Conservation (phyloP, 2,113 vertebrate species). For the Accipiter virgatus region DNA sequence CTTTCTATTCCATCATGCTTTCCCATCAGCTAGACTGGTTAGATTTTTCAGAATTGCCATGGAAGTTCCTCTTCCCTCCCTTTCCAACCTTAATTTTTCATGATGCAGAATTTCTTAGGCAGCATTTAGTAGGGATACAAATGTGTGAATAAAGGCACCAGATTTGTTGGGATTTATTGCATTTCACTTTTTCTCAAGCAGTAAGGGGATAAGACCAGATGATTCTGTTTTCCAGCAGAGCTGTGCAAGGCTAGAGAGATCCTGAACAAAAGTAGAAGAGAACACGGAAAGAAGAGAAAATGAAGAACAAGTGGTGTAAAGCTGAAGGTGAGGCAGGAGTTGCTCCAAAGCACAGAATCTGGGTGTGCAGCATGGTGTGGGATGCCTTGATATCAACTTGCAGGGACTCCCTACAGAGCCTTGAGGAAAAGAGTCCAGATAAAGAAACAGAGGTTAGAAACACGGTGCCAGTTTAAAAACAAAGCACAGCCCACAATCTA, state of each 20-base stretch:
- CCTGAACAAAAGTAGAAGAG: neutral
- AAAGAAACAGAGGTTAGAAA: neutral
- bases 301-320: neutral
- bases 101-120: neutral
- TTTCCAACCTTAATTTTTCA: neutral
- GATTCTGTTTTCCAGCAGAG: neutral
- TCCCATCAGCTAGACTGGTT: neutral
- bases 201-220: neutral
- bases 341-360: neutral
- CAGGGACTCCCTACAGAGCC: neutral
- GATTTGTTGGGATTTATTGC: neutral
- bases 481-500: neutral
- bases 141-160: neutral
- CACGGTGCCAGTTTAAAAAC: accelerated
- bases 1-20: neutral
- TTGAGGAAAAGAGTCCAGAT: neutral
- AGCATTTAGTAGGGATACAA: neutral
- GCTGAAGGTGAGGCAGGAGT: neutral
- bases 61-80: neutral
- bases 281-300: neutral
- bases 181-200: neutral
- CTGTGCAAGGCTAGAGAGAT: neutral
- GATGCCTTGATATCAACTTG: neutral
- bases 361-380: neutral
- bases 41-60: neutral